These are phyloP conservation scores for Serinus canaria DNA, from an alignment of 2,113 vertebrate species.

Conservation along the genomic window DNA sequence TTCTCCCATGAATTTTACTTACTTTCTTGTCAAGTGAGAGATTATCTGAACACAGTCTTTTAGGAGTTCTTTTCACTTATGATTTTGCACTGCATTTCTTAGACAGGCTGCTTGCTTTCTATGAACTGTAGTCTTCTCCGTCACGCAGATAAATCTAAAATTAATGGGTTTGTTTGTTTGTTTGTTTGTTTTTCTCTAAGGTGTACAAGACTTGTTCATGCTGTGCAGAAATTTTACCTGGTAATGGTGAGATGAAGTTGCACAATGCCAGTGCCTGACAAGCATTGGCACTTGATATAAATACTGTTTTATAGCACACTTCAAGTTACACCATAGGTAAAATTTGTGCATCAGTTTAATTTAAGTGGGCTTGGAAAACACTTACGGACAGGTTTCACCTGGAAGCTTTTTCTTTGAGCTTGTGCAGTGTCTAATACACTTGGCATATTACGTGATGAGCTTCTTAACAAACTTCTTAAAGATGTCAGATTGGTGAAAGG, in stretches of 20 bases:
- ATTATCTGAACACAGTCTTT: background rate
- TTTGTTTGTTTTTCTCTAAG: background rate
- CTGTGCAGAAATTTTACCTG: background rate
- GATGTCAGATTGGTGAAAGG: background rate
- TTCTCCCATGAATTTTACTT: background rate
- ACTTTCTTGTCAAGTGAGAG: background rate
- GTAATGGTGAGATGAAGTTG: background rate
- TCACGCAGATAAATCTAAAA: background rate
- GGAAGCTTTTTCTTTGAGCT: background rate
- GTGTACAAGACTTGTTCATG: background rate
- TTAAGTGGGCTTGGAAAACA: background rate
- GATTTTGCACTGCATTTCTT: background rate
- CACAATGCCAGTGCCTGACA: background rate
- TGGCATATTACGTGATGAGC: background rate
- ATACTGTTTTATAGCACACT: background rate
- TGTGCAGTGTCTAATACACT: background rate
- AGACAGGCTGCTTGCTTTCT: background rate
- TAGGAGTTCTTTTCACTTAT: background rate
- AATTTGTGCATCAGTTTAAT: background rate
- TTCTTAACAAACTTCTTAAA: background rate
- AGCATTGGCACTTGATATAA: background rate
- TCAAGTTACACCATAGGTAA: background rate
- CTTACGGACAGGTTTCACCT: background rate
- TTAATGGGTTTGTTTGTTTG: background rate
- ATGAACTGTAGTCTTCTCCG: background rate